phyloP scores from a whole-genome alignment of 2,113 vertebrate genomes.

The Oxyruncus cristatus region DNA sequence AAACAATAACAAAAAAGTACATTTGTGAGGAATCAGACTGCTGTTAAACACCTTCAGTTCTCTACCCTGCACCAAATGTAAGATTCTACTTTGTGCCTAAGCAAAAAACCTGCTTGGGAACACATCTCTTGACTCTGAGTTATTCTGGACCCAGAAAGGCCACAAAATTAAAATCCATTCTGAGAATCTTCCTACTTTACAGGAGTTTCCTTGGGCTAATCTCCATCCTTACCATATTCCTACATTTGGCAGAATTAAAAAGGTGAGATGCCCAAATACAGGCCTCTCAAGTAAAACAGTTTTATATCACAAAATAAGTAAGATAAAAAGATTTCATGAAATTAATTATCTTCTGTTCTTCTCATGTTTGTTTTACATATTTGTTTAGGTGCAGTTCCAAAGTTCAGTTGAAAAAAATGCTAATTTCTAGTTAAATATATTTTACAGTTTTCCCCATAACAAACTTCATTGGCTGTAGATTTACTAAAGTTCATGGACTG shows the following conservation, averaged over 20 bases:
- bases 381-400: not conserved
- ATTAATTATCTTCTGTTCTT: not conserved
- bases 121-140: not conserved
- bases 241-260: not conserved
- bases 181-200: not conserved
- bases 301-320: not conserved
- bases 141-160: not conserved
- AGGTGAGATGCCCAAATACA: not conserved
- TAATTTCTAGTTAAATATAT: not conserved
- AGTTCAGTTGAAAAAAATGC: not conserved
- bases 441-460: not conserved
- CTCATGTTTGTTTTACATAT: not conserved
- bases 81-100: not conserved
- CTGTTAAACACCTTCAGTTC: not conserved
- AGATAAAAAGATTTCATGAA: not conserved
- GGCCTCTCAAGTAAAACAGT: not conserved
- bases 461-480: not conserved
- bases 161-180: not conserved
- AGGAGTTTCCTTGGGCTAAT: not conserved
- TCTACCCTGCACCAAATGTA: not conserved
- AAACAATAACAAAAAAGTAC: not conserved
- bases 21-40: not conserved
- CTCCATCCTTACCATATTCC: not conserved
- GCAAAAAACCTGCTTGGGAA: not conserved
- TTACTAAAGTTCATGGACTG: not conserved